Evolutionary conservation across 2,797 vertebrate species (phyloP), one percentile per base, ranked within the genome.

Genomic region (Pitangus sulphuratus): DNA sequence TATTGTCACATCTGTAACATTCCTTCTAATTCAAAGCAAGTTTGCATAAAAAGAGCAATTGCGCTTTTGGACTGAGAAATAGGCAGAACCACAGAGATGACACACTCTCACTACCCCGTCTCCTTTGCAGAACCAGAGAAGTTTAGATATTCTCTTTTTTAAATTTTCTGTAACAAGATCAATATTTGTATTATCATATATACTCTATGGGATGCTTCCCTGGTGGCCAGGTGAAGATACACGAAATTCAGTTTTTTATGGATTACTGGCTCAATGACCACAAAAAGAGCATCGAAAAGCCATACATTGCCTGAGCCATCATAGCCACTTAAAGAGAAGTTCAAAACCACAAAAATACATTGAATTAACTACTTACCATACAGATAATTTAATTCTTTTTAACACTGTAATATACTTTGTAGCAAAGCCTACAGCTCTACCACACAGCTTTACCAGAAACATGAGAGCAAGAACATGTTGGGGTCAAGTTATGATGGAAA

Each of bases 121-220:
- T 84, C 24, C 51, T 72, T 71, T 61, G 25, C 5, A 72, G 58
- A 79, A 65, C 19, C 39, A 33, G 19, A 33, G 18, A 53, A 84
- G 28, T 57, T 61, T 21, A 10, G 35, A 61, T 61, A 56, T 9
- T 84, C 47, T 28, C 35, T 48, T 94, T 84, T 92, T 85, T 30
- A 79, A 45, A 83, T 87, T 44, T 82, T 91, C 75, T 79, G 70
- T 68, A 72, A 87, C 60, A 39, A 82, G 51, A 94, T 57, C 83
- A 91, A 66, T 84, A 58, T 79, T 94, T 77, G 45, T 64, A 48
- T 62, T 83, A 81, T 54, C 30, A 31, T 75, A 26, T 35, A 22
- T 42, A 57, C 15, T 12, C 50, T 14, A 4, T 8, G 35, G n/a
- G 35, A 37, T 45, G 39, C 19, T 71, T 71, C 71, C 77, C 35